Base-by-base conservation (phyloP, 2,888 invertebrate genomes). In the Sarcophaga rosellei region DNA sequence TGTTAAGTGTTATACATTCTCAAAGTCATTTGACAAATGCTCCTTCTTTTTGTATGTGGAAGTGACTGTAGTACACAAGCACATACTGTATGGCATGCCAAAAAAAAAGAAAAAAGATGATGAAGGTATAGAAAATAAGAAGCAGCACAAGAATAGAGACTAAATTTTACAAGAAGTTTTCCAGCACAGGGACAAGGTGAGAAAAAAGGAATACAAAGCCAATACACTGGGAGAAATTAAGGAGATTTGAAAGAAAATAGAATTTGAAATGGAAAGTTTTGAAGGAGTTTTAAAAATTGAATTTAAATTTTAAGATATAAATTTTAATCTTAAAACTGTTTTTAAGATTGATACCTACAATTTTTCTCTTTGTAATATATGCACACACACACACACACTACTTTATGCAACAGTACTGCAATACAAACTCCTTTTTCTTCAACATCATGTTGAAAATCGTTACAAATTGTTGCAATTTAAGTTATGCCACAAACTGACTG, bases 401-500 rank as follows among this genome's bases (percentile, higher is more conserved):
- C 15, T 15, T 15, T 53, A 17, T 53, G 53, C 17, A 53, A 17
- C 53, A 8, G 2, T 2, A 35, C 35, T 35, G 35, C 35, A 35
- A 61, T n/a, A 61, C n/a, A n/a, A 61, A 61, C 61, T 61, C n/a
- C 21, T 20, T 21, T 20, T n/a, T n/a, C 74, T 74, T 21, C 3
- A 63, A 53, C 57, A 35, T 23, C 65, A 78, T 82, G 72, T 21
- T 68, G 66, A 65, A 81, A 82, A 70, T 75, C 72, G 12, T 82
- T 62, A 57, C 25, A 82, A 79, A 79, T 79, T 82, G 72, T 78
- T 81, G 77, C 81, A 85, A 81, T 77, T 81, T 81, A 74, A 85
- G 81, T 82, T 75, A 66, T 82, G 73, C 74, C 81, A 85, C 72
- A 82, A 81, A 85, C 66, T 76, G 70, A 70, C 59, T 85, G 81